A percentile compares a stretch with the other conserved stretches of the same genome.
phyloP scores from a whole-genome alignment of 2,797 vertebrate genomes.

The Parauchenoglanis punctatus region DNA sequence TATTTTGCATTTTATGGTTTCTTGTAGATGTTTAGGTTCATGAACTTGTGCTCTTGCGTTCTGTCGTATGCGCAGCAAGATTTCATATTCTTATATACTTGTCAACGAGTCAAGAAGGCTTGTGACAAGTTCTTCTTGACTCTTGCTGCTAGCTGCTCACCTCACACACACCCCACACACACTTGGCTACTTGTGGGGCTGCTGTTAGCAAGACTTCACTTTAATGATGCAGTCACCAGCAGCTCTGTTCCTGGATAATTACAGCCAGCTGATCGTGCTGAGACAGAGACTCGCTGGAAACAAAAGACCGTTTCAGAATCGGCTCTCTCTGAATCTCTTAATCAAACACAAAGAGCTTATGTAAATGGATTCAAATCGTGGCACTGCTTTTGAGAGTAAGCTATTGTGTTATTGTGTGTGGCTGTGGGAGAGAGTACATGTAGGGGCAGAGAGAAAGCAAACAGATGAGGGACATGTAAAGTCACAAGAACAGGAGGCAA shows the following conservation, averaged over 20 bases:
- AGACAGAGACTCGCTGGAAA: neutral
- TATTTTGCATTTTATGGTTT: neutral
- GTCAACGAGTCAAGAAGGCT: neutral
- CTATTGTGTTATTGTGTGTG: constrained; percentile 23
- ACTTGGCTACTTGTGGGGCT: constrained; percentile 41
- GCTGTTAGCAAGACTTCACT: constrained; percentile 28
- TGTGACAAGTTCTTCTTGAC: neutral
- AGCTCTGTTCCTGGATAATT: constrained; percentile 28
- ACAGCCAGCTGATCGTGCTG: constrained; percentile 24
- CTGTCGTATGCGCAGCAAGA: neutral
- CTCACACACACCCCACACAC: neutral
- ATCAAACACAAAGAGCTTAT: constrained; percentile 53
- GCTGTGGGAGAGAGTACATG: constrained; percentile 14
- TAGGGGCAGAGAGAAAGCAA: neutral
- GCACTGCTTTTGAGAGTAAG: constrained; percentile 43
- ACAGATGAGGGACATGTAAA: constrained; percentile 23
- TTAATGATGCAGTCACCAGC: constrained; percentile 17
- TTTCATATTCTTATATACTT: neutral
- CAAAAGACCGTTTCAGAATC: constrained; percentile 3
- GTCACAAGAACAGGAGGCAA: constrained; percentile 33
- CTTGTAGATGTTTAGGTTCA: neutral
- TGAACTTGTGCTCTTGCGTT: neutral
- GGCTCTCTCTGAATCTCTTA: constrained; percentile 35
- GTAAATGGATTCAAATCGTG: constrained; percentile 50
- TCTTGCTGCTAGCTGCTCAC: neutral